Percentiles rank a stretch among this genome's conserved stretches.
phyloP scores from a whole-genome alignment of 2,797 vertebrate genomes.

The Clangula hyemalis region DNA sequence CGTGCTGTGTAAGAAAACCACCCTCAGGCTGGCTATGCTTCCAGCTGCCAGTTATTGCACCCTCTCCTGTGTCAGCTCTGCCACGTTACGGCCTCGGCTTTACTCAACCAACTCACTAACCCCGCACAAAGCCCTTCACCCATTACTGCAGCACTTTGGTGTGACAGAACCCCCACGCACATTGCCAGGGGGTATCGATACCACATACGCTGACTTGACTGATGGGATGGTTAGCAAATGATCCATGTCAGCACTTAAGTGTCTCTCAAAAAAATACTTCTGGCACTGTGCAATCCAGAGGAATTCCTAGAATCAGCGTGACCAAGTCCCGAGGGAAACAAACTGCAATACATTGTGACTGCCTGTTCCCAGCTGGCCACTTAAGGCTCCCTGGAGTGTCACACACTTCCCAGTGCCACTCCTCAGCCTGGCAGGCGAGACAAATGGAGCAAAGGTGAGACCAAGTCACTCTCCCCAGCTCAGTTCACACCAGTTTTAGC shows the following conservation, averaged over 20 bases:
- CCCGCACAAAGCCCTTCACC: background rate
- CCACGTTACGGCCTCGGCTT: background rate
- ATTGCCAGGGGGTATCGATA: background rate
- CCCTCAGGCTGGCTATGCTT: background rate
- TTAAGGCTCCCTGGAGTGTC: background rate
- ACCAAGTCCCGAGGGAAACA: background rate
- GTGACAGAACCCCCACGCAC: background rate
- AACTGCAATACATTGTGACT: background rate
- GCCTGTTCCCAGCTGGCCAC: background rate
- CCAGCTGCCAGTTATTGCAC: background rate
- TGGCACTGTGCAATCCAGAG: background rate
- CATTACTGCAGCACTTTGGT: background rate
- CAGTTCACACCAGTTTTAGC: accelerated
- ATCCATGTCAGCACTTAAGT: background rate
- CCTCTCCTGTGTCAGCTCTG: background rate
- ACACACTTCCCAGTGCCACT: background rate
- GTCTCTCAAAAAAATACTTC: background rate
- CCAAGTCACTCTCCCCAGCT: background rate
- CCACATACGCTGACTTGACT: background rate
- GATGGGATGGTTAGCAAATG: background rate
- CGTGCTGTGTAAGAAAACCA: background rate
- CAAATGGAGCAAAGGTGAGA: background rate
- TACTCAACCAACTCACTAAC: background rate
- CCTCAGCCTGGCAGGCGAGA: background rate
- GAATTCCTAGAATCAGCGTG: background rate